Conservation (phyloP, 2,797 vertebrate genomes). For the Limosa lapponica region DNA sequence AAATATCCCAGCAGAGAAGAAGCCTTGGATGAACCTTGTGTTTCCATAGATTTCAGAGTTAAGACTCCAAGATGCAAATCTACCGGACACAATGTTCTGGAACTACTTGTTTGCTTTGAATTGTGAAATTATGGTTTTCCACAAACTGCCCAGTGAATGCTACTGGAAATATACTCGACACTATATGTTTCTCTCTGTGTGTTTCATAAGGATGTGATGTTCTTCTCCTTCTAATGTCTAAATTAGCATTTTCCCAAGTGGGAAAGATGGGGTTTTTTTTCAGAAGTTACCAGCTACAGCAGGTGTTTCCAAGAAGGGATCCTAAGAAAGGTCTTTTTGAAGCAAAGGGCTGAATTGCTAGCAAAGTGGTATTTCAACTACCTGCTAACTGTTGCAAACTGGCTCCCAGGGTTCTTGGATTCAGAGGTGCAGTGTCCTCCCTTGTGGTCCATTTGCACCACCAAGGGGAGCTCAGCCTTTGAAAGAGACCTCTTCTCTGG, state of each 20-base stretch:
- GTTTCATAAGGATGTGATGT: not conserved
- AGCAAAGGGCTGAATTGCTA: not conserved
- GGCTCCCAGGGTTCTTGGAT: not conserved
- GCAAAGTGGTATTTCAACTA: not conserved
- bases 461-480: not conserved
- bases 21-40: not conserved
- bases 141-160: not conserved
- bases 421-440: not conserved
- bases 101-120: not conserved
- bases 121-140: not conserved
- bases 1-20: not conserved
- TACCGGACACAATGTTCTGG: not conserved
- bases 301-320: not conserved
- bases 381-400: not conserved
- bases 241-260: not conserved
- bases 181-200: not conserved
- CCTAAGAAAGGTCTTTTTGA: not conserved
- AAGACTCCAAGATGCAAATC: not conserved
- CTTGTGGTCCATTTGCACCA: not conserved
- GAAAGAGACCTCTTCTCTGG: not conserved
- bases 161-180: not conserved
- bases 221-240: not conserved
- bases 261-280: not conserved
- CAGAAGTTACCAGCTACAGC: not conserved
- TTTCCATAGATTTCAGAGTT: not conserved